Base-by-base conservation (phyloP, 1,140 invertebrate genomes). In the Pseudoatta argentina region DNA sequence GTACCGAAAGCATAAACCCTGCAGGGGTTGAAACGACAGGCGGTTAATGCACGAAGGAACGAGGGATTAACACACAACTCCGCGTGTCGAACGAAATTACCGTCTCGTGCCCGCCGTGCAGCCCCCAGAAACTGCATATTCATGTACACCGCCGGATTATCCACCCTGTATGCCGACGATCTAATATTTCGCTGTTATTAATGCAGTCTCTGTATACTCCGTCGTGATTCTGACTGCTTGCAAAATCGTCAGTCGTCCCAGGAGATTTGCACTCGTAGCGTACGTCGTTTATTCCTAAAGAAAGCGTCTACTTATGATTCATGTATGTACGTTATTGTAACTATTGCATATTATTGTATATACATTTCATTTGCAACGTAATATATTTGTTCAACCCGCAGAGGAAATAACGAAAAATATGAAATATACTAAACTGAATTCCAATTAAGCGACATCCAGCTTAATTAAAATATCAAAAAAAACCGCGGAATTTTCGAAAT, bases 31-130 rank as follows among this genome's bases (percentile, higher is more conserved):
- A 67, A 85, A 75, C 69, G 61, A 79, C 71, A 59, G 55, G 34
- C 34, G 67, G 69, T 87, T 87, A 82, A 86, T 83, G 51, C 63
- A 64, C 75, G 57, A 83, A 87, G 81, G 59, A 63, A 55, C 63
- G 61, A 27, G 69, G 75, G 79, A 83, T 90, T 87, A 90, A 72
- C 86, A 72, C 86, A 64, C 27, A 87, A 67, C 53, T 73, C 57
- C 72, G 59, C 69, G 61, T 73, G 88, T 87, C 73, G 57, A 87
- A 89, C 86, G 69, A 76, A 75, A 87, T 87, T 89, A 72, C 86
- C 66, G 79, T 75, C 64, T 69, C 39, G 48, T 51, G 18, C 63
- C 72, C 51, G 64, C 18, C 76, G 24, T 21, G 59, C 30, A 30
- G 16, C 79, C 24, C 18, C 14, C 27, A 12, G 21, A 30, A 75